These are phyloP conservation scores for Masticophis lateralis DNA, from an alignment of 2,797 vertebrate species.

Conservation along the genomic window DNA sequence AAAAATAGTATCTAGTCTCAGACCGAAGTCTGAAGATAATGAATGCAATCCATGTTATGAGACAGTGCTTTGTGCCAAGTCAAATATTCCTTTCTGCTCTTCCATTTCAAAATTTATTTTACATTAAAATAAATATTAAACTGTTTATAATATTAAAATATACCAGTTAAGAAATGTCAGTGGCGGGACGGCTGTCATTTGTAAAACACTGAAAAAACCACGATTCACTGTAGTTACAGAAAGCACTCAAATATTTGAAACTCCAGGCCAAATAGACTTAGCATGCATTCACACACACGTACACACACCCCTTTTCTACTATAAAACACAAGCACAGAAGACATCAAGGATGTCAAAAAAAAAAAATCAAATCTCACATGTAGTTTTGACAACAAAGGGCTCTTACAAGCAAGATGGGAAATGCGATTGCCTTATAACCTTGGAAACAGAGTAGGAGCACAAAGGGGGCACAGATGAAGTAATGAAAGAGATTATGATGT, in stretches of 20 bases:
- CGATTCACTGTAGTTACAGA: neutral
- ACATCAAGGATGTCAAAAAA: neutral
- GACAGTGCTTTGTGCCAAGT: slow-evolving; percentile 23
- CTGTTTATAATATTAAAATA: neutral
- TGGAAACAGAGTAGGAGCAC: neutral
- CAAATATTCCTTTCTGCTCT: slow-evolving; percentile 25
- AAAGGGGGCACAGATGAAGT: neutral
- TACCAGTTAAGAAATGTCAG: neutral
- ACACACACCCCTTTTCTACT: neutral
- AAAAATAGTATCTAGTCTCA: neutral
- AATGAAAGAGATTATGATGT: neutral
- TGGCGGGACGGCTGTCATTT: slow-evolving; percentile 13
- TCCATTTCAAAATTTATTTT: slow-evolving; percentile 9
- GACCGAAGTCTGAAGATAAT: slow-evolving; percentile 9
- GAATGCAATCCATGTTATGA: neutral
- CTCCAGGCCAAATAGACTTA: neutral
- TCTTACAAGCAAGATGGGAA: neutral
- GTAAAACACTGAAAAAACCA: neutral
- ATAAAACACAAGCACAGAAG: neutral
- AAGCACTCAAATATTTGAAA: neutral
- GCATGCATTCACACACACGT: too few species aligned
- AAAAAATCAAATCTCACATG: neutral
- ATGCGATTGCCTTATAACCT: neutral
- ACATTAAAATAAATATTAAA: neutral
- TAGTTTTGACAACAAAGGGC: neutral